Conservation (phyloP, 2,888 invertebrate genomes). For the Apotomis capreana region DNA sequence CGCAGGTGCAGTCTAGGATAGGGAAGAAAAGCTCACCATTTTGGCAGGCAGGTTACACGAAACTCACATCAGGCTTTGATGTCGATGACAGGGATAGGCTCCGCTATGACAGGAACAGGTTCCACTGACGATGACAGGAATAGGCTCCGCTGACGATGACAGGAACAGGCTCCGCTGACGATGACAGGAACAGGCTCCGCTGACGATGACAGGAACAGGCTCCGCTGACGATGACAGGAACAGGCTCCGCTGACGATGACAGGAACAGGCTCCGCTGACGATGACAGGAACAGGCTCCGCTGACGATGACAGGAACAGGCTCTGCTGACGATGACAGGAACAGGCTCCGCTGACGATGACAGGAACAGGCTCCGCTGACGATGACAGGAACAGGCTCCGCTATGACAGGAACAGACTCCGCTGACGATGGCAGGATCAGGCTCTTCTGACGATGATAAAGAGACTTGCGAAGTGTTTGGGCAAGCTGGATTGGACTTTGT, state of each 20-base stretch:
- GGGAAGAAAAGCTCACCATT: too few relatives aligned
- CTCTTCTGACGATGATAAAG: background rate
- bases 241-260: background rate
- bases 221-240: background rate
- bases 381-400: background rate
- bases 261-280: background rate
- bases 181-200: background rate
- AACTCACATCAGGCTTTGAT: background rate
- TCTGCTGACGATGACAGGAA: background rate
- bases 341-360: background rate
- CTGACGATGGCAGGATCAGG: background rate
- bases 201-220: background rate
- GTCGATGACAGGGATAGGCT: background rate
- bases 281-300: background rate
- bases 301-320: background rate
- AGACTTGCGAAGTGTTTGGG: too few relatives aligned
- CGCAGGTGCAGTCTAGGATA: too few relatives aligned
- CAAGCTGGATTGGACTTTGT: too few relatives aligned
- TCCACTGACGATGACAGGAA: background rate
- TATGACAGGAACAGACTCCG: background rate
- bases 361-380: background rate
- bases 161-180: background rate
- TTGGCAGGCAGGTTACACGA: background rate
- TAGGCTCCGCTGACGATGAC: background rate
- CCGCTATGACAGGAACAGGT: background rate